Base-by-base conservation (phyloP, 1,140 invertebrate genomes). In the Lanistes nyassanus region DNA sequence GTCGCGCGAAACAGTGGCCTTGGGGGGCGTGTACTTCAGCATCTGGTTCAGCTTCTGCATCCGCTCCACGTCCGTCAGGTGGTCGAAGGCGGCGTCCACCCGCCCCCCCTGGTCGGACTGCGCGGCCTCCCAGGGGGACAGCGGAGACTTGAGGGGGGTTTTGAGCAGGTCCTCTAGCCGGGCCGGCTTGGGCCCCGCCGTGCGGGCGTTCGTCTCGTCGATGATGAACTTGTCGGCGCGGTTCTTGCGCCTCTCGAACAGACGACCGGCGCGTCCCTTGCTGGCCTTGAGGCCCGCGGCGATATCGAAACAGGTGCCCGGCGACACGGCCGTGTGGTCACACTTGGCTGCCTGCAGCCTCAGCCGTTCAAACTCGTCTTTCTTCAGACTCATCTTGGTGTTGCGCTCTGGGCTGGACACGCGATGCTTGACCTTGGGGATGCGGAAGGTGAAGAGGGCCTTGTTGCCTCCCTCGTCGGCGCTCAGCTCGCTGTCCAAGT, bases 211-310 rank as follows among this genome's bases (percentile, higher is more conserved):
- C 80, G 89, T 92, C 86, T 94, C 94, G 81, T 95, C 95, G 26
- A 96, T 93, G 26, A 96, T 92, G 94, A 94, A 97, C 88, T 96
- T 95, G 84, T 96, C 94, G 9, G 94, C 94, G 81, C 93, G 92
- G 91, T 94, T 94, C 85, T 94, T 93, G 64, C 95, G 92, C 86
- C 96, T 96, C 29, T 94, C 94, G 90, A 96, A 96, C 82, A 96
- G 91, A 89, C 95, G 94, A 23, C 95, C 95, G 75, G 95, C 94
- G 37, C 79, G 79, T 9, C 86, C 86, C 72, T 83, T 86, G 53
- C 75, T 75, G 26, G 76, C 76, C 69, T 86, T 83, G 37, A 87
- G 76, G 76, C 83, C 82, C 2, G 79, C 81, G 16, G 80, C 82
- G 21, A 87, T 76, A 69, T 79, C 81, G 64, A 83, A 82, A 73